Conservation (phyloP, 2,797 vertebrate genomes). For the Megalops cyprinoides region DNA sequence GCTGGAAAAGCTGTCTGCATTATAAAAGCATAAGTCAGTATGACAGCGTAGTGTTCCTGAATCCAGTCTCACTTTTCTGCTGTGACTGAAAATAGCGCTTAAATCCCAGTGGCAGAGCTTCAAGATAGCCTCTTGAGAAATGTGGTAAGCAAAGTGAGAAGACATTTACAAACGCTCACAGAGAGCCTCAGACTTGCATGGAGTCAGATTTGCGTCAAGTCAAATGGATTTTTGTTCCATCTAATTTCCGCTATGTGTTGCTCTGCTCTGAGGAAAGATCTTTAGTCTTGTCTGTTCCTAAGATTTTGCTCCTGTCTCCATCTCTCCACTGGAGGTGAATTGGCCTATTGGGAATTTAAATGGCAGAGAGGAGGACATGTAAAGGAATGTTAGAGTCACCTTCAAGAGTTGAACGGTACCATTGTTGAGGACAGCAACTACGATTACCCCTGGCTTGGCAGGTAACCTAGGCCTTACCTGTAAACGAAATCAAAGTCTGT, state of each 20-base stretch:
- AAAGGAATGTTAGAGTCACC: background rate
- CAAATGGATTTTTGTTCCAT: conserved; percentile 4
- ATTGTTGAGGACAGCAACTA: conserved; percentile 11
- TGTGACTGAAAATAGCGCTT: conserved; percentile 29
- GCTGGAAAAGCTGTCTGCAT: background rate
- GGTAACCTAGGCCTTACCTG: conserved; percentile 15
- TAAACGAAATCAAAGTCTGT: background rate
- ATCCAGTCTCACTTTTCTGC: conserved; percentile 10
- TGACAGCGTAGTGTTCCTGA: background rate
- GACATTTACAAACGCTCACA: conserved; percentile 5
- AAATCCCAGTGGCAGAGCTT: background rate
- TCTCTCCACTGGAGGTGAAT: conserved; percentile 17
- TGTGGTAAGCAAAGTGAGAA: conserved; percentile 18
- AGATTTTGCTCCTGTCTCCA: background rate
- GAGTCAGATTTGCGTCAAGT: background rate
- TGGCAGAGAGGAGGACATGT: background rate
- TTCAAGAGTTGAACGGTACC: conserved; percentile 6
- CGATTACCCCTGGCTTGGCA: conserved; percentile 9
- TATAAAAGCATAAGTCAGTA: background rate
- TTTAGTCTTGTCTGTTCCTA: background rate
- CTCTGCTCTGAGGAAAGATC: background rate
- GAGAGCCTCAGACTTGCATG: background rate
- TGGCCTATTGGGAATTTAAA: background rate
- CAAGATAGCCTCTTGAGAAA: conserved; percentile 2
- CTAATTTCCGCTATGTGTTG: background rate